phyloP scores from a whole-genome alignment of 2,797 vertebrate species.

The Trichosurus vulpecula region DNA sequence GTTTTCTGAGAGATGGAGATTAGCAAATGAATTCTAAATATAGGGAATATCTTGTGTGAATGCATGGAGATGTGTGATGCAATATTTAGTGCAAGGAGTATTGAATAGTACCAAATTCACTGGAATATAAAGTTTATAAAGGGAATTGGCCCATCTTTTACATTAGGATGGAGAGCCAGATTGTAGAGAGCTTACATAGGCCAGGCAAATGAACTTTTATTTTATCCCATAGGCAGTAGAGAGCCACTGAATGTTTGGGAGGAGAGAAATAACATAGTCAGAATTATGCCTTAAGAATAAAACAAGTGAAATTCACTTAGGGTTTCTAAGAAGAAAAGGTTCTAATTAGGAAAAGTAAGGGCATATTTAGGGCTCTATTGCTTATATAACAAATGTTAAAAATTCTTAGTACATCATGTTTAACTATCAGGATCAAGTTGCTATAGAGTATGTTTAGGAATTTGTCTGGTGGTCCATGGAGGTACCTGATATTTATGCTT shows the following conservation, averaged over 20 bases:
- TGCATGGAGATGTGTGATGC: neutral
- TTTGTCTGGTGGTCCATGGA: neutral
- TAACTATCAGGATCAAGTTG: neutral
- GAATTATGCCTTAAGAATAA: neutral
- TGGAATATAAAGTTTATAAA: neutral
- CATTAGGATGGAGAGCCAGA: neutral
- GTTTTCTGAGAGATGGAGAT: neutral
- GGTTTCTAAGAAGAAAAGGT: neutral
- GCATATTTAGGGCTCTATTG: neutral
- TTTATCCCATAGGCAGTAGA: neutral
- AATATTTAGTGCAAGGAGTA: neutral
- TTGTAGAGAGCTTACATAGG: neutral
- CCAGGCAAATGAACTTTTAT: neutral
- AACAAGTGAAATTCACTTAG: neutral
- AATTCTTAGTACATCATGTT: neutral
- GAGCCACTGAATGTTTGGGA: neutral
- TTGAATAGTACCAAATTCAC: neutral
- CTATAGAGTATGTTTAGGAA: neutral
- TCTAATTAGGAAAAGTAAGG: neutral
- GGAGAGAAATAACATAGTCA: neutral
- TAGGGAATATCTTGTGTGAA: neutral
- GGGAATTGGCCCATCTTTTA: neutral
- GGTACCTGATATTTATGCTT: neutral
- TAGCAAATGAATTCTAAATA: neutral
- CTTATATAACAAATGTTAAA: neutral